These are phyloP conservation scores for Parnassius glacialis DNA, from an alignment of 2,888 invertebrate genomes.

Conservation along the genomic window DNA sequence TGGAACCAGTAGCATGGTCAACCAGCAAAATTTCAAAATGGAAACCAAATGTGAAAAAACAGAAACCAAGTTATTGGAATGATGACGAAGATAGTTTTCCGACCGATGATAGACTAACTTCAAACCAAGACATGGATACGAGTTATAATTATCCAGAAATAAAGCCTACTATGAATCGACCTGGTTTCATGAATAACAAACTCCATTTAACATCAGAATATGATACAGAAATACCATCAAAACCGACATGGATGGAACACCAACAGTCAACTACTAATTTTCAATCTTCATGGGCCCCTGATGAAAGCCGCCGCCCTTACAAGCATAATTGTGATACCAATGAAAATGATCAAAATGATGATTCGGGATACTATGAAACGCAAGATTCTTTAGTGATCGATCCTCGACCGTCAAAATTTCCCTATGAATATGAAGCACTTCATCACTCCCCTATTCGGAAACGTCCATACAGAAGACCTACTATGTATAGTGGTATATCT, in stretches of 20 bases:
- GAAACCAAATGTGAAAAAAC: constrained; percentile 83
- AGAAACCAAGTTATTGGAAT: constrained; percentile 71
- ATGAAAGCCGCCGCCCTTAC: constrained; percentile 65
- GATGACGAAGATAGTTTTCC: constrained; percentile 59
- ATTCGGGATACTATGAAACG: constrained; percentile 61
- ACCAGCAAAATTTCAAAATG: constrained; percentile 90
- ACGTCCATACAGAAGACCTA: constrained; percentile 65
- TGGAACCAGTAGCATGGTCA: constrained; percentile 90
- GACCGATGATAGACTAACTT: constrained; percentile 41
- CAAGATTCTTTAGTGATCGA: constrained; percentile 74
- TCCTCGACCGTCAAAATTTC: constrained; percentile 71
- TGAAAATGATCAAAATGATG: constrained; percentile 54
- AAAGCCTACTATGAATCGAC: constrained; percentile 56
- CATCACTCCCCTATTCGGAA: constrained; percentile 58
- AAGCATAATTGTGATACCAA: constrained; percentile 70
- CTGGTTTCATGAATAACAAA: constrained; percentile 67
- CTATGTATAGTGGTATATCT: constrained; percentile 71
- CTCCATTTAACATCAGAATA: constrained; percentile 57
- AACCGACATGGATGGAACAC: constrained; percentile 64
- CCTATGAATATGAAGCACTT: constrained; percentile 69
- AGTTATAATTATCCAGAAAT: constrained; percentile 59
- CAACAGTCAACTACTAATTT: constrained; percentile 49
- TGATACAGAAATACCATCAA: constrained; percentile 64
- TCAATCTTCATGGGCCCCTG: constrained; percentile 63
- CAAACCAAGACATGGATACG: constrained; percentile 50